Evolutionary conservation across 2,113 vertebrate genomes (phyloP).

Genomic region (Phrynosoma platyrhinos): DNA sequence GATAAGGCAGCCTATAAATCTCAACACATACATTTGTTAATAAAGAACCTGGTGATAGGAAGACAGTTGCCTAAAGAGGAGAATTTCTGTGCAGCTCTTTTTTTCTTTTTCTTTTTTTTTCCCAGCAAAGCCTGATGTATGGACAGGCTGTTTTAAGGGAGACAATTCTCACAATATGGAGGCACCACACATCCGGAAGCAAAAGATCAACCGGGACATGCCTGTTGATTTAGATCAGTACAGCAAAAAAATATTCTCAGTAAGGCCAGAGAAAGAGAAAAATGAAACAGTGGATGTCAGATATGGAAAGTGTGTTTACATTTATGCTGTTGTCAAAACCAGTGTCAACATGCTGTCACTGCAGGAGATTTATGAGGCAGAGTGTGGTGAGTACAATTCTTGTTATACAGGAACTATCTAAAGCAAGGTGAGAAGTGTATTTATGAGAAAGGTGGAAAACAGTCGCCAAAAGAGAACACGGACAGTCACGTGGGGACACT

Average conservation of each 20-base stretch:
- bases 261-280: conserved; percentile 19
- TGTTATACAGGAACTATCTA: conserved; percentile 26
- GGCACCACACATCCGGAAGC: not conserved
- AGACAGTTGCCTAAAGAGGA: conserved; percentile 28
- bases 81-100: conserved; percentile 5
- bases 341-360: conserved; percentile 20
- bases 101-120: not conserved
- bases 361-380: conserved; percentile 16
- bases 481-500: not conserved
- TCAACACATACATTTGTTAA: conserved; percentile 24
- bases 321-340: conserved; percentile 17
- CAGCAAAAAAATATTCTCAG: conserved; percentile 10
- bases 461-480: conserved; percentile 21
- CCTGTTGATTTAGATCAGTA: conserved; percentile 6
- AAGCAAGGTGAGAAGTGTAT: conserved; percentile 23
- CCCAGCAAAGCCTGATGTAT: not conserved
- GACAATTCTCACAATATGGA: not conserved
- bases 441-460: conserved; percentile 22
- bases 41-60: conserved; percentile 32
- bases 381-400: conserved; percentile 12
- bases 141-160: not conserved
- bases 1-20: conserved; percentile 37
- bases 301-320: conserved; percentile 16
- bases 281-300: conserved; percentile 1
- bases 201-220: not conserved